Evolutionary conservation across 2,888 invertebrate genomes (phyloP).

Genomic region (Halocaridina rubra): DNA sequence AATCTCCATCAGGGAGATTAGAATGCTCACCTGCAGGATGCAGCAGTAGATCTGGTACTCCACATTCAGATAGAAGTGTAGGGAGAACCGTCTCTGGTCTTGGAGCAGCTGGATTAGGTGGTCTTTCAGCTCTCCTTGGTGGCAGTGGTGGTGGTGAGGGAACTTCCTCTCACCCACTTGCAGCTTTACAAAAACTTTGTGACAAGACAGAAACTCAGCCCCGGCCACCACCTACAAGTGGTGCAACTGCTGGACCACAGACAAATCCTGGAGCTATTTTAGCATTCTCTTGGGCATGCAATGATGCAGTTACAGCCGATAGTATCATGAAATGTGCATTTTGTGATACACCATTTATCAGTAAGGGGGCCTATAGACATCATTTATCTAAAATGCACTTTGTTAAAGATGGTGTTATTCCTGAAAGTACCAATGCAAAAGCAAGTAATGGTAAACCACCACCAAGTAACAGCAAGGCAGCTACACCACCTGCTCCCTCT

Average conservation of each 20-base stretch:
- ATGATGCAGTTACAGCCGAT: slow-evolving; percentile 89
- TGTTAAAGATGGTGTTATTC: slow-evolving; percentile 89
- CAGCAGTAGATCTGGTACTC: slow-evolving; percentile 63
- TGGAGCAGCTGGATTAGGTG: slow-evolving; percentile 45
- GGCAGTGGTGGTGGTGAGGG: slow-evolving; percentile 57
- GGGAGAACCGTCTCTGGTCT: slow-evolving; percentile 53
- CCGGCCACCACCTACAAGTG: slow-evolving; percentile 67
- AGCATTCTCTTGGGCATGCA: slow-evolving; percentile 94
- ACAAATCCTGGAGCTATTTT: slow-evolving; percentile 80
- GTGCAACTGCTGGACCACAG: slow-evolving; percentile 70
- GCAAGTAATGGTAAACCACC: slow-evolving; percentile 36
- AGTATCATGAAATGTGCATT: slow-evolving; percentile 91
- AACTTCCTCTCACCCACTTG: slow-evolving; percentile 82
- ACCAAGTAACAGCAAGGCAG: slow-evolving; percentile 33
- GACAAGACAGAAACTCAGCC: slow-evolving; percentile 85
- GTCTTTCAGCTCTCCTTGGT: slow-evolving; percentile 50
- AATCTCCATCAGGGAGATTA: slow-evolving; percentile 53
- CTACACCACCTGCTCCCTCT: slow-evolving; percentile 66
- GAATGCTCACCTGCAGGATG: slow-evolving; percentile 55
- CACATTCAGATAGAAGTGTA: slow-evolving; percentile 60
- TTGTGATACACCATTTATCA: slow-evolving; percentile 95
- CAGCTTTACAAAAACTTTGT: slow-evolving; percentile 93
- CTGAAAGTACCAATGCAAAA: slow-evolving; percentile 70
- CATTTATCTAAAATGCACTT: slow-evolving; percentile 96
- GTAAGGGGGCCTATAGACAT: slow-evolving; percentile 96